These are phyloP conservation scores for Temnothorax rugatulus DNA, from an alignment of 2,888 invertebrate species.

Conservation along the genomic window DNA sequence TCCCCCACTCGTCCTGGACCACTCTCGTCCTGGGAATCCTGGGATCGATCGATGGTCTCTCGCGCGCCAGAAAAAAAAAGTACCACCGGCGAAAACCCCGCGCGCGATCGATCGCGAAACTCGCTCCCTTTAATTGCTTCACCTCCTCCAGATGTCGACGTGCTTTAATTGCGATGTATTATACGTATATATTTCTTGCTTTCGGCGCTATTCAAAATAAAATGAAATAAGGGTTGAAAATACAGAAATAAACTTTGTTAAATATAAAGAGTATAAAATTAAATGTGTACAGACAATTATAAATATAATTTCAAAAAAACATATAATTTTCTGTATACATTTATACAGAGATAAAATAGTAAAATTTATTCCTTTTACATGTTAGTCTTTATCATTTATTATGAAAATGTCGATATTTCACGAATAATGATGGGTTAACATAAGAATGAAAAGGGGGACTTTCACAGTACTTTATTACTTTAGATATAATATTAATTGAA, in stretches of 20 bases:
- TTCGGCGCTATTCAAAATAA: background rate
- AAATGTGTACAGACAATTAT: background rate
- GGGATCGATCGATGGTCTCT: slow-evolving; percentile 36
- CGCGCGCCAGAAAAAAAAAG: slow-evolving; percentile 45
- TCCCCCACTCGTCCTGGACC: slow-evolving; percentile 57
- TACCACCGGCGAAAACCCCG: slow-evolving; percentile 21
- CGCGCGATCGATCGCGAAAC: slow-evolving; percentile 38
- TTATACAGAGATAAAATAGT: background rate
- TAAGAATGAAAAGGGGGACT: background rate
- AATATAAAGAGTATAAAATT: background rate
- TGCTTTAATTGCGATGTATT: background rate
- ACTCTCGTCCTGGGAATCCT: slow-evolving; percentile 26
- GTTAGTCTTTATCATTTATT: background rate
- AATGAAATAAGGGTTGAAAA: background rate
- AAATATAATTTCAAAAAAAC: background rate
- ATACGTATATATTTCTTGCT: background rate
- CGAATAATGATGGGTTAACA: background rate
- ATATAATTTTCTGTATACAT: background rate
- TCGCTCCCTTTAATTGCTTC: slow-evolving; percentile 40
- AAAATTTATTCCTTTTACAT: background rate
- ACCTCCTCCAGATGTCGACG: background rate
- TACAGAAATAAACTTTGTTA: background rate
- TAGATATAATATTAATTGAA: slow-evolving; percentile 8
- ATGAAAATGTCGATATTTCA: background rate
- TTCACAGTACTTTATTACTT: background rate